Evolutionary conservation across 2,888 invertebrate species (phyloP).

Genomic region (Eupithecia pulchellata): DNA sequence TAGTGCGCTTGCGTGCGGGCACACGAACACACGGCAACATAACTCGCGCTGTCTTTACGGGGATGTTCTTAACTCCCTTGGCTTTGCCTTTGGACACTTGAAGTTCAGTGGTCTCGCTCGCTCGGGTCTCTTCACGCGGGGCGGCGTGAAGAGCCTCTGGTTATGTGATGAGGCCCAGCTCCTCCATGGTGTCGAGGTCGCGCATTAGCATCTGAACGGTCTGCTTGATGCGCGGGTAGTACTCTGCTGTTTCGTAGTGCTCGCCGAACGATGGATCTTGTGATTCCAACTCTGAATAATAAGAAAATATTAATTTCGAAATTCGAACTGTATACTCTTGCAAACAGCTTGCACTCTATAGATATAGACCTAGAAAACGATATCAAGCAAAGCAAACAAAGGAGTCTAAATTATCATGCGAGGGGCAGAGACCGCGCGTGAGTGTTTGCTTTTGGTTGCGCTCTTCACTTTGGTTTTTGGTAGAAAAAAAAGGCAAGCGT

Average conservation of each 20-base stretch:
- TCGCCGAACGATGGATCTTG: conserved; percentile 86
- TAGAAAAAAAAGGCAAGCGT: too few species aligned
- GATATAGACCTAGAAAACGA: too few species aligned
- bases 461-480: too few species aligned
- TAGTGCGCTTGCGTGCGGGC: conserved; percentile 25
- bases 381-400: too few species aligned
- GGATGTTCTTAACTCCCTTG: conserved; percentile 12
- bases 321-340: neutral
- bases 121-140: conserved; percentile 17
- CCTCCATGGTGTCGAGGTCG: conserved; percentile 89
- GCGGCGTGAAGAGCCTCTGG: conserved; percentile 29
- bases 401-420: too few species aligned
- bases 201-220: conserved; percentile 90
- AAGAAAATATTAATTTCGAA: neutral
- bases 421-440: too few species aligned
- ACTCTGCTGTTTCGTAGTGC: conserved; percentile 84
- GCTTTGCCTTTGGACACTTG: conserved; percentile 1
- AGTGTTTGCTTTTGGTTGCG: too few species aligned
- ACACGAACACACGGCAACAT: conserved; percentile 25
- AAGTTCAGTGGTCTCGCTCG: neutral
- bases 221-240: conserved; percentile 88
- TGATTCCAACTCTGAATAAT: conserved; percentile 82
- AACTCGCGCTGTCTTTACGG: conserved; percentile 20
- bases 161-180: conserved; percentile 86
- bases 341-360: neutral